Conservation (phyloP, 2,888 invertebrate species). For the Ommatoiulus sabulosus region DNA sequence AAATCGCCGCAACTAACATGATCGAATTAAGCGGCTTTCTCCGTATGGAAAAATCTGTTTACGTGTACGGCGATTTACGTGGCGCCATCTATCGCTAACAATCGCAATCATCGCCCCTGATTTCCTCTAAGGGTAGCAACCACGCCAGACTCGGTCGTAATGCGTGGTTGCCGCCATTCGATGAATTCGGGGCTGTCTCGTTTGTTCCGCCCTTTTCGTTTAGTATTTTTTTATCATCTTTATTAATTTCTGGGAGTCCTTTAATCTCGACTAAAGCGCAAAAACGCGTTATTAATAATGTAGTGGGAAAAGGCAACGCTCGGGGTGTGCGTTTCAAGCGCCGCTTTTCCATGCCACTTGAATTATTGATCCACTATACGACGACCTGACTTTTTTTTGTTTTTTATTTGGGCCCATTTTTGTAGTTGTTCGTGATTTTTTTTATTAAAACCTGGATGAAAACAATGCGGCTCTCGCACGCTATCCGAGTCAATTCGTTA, state of each 20-base stretch:
- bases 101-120: not conserved
- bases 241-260: not conserved
- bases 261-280: not conserved
- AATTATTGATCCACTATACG: conserved; percentile 5
- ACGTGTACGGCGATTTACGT: not conserved
- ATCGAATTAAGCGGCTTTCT: too few relatives aligned
- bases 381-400: not conserved
- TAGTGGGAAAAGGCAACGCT: not conserved
- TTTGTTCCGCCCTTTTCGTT: not conserved
- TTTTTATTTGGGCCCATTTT: not conserved
- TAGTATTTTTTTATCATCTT: not conserved
- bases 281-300: not conserved
- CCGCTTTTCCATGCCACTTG: conserved; percentile 21
- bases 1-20: too few relatives aligned
- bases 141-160: not conserved
- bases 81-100: not conserved
- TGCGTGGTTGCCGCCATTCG: not conserved
- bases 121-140: not conserved
- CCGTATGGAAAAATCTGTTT: too few relatives aligned
- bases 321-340: not conserved
- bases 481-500: too few relatives aligned
- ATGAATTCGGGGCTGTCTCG: not conserved
- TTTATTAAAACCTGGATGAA: too few relatives aligned
- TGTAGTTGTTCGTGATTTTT: not conserved
- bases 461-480: too few relatives aligned